phyloP scores from a whole-genome alignment of 2,113 vertebrate genomes.

The Psittacula cyanocephala region DNA sequence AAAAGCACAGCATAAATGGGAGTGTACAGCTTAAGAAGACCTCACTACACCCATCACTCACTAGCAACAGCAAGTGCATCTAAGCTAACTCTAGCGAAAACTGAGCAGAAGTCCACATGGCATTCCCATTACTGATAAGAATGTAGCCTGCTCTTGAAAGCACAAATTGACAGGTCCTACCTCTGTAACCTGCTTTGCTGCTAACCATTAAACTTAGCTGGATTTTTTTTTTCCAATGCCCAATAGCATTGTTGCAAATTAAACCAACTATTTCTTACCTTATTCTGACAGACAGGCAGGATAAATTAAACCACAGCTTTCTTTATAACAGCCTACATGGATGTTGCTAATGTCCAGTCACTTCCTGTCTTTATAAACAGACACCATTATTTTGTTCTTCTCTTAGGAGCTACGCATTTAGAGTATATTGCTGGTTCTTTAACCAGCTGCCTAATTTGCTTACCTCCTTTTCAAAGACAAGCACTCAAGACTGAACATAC shows the following conservation, averaged over 20 bases:
- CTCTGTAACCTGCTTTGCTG: not conserved
- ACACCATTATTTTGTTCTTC: not conserved
- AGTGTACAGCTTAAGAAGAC: accelerated
- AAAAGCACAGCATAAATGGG: not conserved
- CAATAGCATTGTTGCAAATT: not conserved
- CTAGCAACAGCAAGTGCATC: not conserved
- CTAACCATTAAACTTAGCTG: not conserved
- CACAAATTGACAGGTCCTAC: not conserved
- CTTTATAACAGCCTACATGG: not conserved
- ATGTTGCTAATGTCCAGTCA: not conserved
- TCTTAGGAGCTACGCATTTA: not conserved
- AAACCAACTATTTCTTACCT: not conserved
- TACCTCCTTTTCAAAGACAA: not conserved
- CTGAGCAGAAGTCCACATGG: not conserved
- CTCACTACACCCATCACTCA: not conserved
- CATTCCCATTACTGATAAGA: accelerated
- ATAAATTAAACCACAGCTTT: not conserved
- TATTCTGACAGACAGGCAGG: not conserved
- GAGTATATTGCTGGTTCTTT: not conserved
- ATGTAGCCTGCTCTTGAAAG: accelerated
- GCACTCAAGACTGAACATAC: not conserved
- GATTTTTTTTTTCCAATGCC: not conserved
- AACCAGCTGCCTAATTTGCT: not conserved
- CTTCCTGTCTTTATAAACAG: not conserved
- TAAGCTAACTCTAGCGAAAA: not conserved